A percentile compares a stretch with the other conserved stretches of the same genome.
Evolutionary conservation across 2,888 invertebrate species (phyloP).

Genomic region (Mactromeris polynyma): DNA sequence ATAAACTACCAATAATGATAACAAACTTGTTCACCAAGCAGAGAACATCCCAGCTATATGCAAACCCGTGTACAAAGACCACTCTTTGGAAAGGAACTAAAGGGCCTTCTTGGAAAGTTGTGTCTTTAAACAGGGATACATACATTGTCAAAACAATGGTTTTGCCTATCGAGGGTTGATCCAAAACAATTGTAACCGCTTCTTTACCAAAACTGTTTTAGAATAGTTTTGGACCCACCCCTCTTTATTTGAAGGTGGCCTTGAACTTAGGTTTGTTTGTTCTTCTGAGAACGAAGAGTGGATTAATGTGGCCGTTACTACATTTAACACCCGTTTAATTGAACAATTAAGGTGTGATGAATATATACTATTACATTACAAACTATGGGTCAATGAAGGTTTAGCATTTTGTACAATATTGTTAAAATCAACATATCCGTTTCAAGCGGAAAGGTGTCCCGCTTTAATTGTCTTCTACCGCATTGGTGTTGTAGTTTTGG

Average conservation of each 20-base stretch:
- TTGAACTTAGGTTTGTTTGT: neutral
- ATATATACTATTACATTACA: neutral
- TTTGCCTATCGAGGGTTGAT: neutral
- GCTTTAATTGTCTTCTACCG: neutral
- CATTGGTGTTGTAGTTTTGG: too few relatives aligned
- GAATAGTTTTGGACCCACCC: neutral
- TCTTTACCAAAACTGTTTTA: neutral
- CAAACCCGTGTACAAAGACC: neutral
- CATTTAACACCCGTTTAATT: neutral
- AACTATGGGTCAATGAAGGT: neutral
- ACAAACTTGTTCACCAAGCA: neutral
- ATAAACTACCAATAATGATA: neutral
- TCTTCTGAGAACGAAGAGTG: neutral
- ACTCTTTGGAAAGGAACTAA: too few relatives aligned
- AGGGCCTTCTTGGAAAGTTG: too few relatives aligned
- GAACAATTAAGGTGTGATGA: neutral
- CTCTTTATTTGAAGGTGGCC: neutral
- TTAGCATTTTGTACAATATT: neutral
- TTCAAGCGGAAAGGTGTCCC: neutral
- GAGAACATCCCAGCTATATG: neutral
- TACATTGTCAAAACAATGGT: too few relatives aligned
- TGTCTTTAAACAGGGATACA: too few relatives aligned
- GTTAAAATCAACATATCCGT: neutral
- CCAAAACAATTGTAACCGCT: neutral
- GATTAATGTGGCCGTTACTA: neutral